A percentile compares a stretch with the other conserved stretches of the same genome.
These are phyloP conservation scores for Idaea aversata DNA, from an alignment of 2,888 invertebrate genomes.

Conservation along the genomic window DNA sequence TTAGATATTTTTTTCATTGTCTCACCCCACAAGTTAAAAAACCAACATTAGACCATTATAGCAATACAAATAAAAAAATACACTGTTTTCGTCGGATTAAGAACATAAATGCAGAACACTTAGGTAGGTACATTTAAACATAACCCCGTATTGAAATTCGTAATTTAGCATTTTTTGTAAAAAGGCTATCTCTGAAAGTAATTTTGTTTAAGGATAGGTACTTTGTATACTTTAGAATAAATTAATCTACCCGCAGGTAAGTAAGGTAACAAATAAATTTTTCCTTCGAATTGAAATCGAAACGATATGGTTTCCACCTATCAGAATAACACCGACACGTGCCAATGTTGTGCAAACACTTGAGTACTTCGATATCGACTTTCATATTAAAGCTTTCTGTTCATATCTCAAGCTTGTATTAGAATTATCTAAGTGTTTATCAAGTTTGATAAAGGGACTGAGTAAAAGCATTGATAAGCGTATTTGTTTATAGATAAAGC, in stretches of 20 bases:
- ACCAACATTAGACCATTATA: background rate
- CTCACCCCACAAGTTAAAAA: slow-evolving; percentile 10
- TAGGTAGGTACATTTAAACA: no score
- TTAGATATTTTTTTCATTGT: no score
- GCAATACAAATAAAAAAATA: background rate
- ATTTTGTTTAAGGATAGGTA: no score
- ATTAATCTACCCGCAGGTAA: no score
- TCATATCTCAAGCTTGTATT: slow-evolving; percentile 74
- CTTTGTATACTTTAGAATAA: no score
- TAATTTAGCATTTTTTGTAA: no score
- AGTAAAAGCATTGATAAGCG: slow-evolving; percentile 68
- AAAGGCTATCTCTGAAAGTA: no score
- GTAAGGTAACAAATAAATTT: no score
- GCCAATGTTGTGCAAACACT: slow-evolving; percentile 60
- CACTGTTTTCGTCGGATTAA: background rate
- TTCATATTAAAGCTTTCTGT: slow-evolving; percentile 67
- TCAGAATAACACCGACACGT: slow-evolving; percentile 38
- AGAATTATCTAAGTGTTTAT: slow-evolving; percentile 68
- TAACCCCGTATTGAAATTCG: no score
- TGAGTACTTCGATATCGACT: slow-evolving; percentile 50
- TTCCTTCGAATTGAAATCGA: slow-evolving; percentile 10
- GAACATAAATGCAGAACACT: no score
- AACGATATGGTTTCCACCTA: slow-evolving; percentile 18
- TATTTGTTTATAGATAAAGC: background rate
- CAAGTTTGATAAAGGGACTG: slow-evolving; percentile 63